Evolutionary conservation across 2,113 vertebrate genomes (phyloP).

Genomic region (Columba livia): DNA sequence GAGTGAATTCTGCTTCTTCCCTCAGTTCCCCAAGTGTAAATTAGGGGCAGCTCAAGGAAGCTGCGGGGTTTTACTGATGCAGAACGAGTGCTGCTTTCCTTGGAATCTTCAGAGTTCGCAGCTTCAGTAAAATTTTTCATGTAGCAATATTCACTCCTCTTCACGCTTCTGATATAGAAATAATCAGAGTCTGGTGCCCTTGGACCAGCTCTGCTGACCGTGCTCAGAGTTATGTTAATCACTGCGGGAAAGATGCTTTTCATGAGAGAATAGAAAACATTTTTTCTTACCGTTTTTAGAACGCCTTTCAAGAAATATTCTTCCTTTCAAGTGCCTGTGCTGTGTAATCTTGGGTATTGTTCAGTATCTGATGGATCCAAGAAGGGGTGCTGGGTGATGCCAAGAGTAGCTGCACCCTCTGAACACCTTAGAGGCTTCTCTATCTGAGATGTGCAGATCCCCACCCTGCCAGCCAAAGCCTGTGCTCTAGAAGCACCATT

Average conservation of each 20-base stretch:
- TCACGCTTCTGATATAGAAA: neutral
- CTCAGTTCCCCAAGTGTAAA: slow-evolving; percentile 51
- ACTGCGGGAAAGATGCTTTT: neutral
- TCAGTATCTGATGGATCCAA: neutral
- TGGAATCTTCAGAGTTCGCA: neutral
- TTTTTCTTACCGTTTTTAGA: neutral
- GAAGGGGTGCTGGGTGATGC: neutral
- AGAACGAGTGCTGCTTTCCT: neutral
- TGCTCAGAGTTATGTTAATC: neutral
- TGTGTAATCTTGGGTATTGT: neutral
- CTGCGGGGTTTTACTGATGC: neutral
- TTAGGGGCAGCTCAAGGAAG: neutral
- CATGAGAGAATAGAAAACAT: neutral
- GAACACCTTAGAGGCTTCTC: neutral
- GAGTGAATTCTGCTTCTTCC: neutral
- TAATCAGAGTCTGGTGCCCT: neutral
- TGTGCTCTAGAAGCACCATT: neutral
- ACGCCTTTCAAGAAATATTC: neutral
- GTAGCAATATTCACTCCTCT: neutral
- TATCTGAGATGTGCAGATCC: neutral
- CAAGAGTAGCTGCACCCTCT: neutral
- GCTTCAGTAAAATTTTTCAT: neutral
- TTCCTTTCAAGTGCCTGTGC: neutral
- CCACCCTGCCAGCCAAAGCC: neutral
- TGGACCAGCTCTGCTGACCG: neutral